Base-by-base conservation (phyloP, 2,113 vertebrate species). In the Hymenochirus boettgeri region DNA sequence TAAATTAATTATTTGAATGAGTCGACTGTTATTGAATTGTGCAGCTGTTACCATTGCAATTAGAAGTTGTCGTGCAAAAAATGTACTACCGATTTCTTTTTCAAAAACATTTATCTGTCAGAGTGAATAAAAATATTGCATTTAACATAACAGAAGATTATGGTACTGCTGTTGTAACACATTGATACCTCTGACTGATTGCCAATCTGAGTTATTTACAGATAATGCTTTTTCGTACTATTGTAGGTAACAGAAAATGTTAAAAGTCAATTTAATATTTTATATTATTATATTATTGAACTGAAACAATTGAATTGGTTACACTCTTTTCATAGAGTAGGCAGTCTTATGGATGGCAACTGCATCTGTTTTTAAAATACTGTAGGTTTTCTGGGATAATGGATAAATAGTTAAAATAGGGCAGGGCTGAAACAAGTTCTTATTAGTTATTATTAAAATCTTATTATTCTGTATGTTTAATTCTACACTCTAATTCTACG, bases 101-200 rank as follows among this genome's bases (percentile, higher is more conserved):
- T 57, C 55, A 51, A 58, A 57, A 24, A 45, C 52, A 57, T 56
- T 47, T 18, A 23, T 22, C 61, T 45, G 25, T 64, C 26, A 13
- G 22, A 23, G 54, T 25, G 45, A 65, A 57, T 56, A 65, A 57
- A 26, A 48, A 54, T 35, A 65, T 24, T 18, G 5, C n/a, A 21
- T 25, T 56, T 57, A 21, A 35, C 12, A 23, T 15, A 22, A 48
- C 42, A 65, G 42, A 9, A 75, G 24, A 76, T 80, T 73, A 15
- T 18, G 51, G 35, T 17, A 26, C 18, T 23, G 37, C 51, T 55
- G 24, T 13, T 29, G 22, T 23, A 12, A 22, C 19, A 17, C 25
- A 55, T 46, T 47, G 29, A 21, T 54, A 17, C 17, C 15, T 21
- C 13, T 35, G 9, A 35, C 33, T 35, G 15, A n/a, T 13, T 42